Base-by-base conservation (phyloP, 2,797 vertebrate species). In the Aplochiton taeniatus region DNA sequence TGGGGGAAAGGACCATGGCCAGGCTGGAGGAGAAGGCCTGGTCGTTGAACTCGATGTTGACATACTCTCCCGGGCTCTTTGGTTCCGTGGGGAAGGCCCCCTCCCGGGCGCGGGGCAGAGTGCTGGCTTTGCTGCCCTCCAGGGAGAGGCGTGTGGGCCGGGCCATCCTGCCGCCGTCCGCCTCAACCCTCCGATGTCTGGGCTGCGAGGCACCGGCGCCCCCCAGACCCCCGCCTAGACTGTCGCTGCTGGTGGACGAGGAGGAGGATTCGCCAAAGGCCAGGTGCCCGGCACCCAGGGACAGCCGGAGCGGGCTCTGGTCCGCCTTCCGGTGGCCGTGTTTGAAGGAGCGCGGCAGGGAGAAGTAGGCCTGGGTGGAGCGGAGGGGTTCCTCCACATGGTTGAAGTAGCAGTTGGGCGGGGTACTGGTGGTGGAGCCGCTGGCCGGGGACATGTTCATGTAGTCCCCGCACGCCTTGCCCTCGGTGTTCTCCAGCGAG, bases 361-460 rank as follows among this genome's bases (percentile, higher is more conserved):
- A 95, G 80, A 92, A 95, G 79, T 94, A 95, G 13, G 92, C 93
- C 62, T 92, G 92, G 48, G 90, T 80, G 5, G 92, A 87, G 49
- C 91, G 94, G 73, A 87, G 85, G n/a, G 80, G 74, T 8, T 87
- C 81, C 0, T 87, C 85, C 2, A 81, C 66, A 0, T 87, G 76
- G 60, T 86, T 91, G 0, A 89, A 94, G 70, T 92, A 95, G 82
- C 91, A 91, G 75, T 95, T 92, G 0, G 94, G 94, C 0, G 93
- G 93, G n/a, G 93, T 94, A 81, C 93, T 92, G 53, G 92, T 93
- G 31, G 88, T 90, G 49, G 93, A 95, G 71, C 92, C 91, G 57
- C 93, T 94, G 64, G 91, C 93, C 0, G 94, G 93, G 5, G 93
- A 95, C 94, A 95, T 95, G 80, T 95, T 95, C 72, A 95, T 95